Percentiles rank a stretch among this genome's conserved stretches.
Evolutionary conservation across 2,888 invertebrate genomes (phyloP).

Genomic region (Oxyteleia sp.): DNA sequence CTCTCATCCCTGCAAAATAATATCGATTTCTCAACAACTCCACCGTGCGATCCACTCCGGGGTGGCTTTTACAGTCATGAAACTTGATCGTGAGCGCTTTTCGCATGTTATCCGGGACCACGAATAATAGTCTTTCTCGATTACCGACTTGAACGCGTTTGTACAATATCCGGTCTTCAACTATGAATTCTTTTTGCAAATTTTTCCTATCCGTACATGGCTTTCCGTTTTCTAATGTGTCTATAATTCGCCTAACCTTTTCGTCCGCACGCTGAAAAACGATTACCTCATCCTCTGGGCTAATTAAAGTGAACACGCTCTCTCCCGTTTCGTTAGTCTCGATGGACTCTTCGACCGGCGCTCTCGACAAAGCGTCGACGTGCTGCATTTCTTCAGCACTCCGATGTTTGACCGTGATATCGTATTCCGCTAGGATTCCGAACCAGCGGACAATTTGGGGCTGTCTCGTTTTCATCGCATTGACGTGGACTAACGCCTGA

Average conservation of each 20-base stretch:
- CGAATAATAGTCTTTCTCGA: no score
- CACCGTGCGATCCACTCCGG: constrained; percentile 40
- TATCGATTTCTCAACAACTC: constrained; percentile 31
- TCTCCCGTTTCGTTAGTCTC: no score
- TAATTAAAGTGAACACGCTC: not conserved
- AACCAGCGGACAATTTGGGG: constrained; percentile 19
- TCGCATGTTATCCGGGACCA: no score
- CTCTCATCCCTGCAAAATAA: constrained; percentile 34
- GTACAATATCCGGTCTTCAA: no score
- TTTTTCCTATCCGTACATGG: no score
- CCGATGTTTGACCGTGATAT: constrained; percentile 2
- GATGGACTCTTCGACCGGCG: no score
- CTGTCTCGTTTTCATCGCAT: constrained; percentile 42
- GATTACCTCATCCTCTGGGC: constrained; percentile 3
- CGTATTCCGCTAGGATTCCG: constrained; percentile 1
- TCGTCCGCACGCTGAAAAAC: constrained; percentile 5
- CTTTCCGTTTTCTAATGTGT: no score
- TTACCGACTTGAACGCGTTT: no score
- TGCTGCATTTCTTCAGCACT: constrained; percentile 9
- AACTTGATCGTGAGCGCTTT: constrained; percentile 41
- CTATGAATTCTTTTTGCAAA: no score
- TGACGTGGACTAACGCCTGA: constrained; percentile 76
- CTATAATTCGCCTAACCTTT: no score
- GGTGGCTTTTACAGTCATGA: constrained; percentile 50
- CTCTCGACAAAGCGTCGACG: constrained; percentile 16